Percentiles rank a stretch among this genome's conserved stretches.
These are phyloP conservation scores for Dicroscelio sp. DNA, from an alignment of 2,888 invertebrate genomes.

Conservation along the genomic window DNA sequence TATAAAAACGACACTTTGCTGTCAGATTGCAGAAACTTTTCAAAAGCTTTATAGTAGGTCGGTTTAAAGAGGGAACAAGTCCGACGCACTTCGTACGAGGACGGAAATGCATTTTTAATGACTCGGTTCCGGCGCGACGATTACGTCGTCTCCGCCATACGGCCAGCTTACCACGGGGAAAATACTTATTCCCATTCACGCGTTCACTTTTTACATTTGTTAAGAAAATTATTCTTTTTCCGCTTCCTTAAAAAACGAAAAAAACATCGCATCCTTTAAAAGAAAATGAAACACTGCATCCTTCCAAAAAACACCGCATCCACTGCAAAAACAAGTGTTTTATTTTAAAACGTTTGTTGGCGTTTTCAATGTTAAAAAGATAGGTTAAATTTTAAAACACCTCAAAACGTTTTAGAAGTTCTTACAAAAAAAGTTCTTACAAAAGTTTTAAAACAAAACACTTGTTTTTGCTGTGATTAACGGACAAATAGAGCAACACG, in stretches of 20 bases:
- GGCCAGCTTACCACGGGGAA: constrained; percentile 41
- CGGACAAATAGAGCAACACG: too few species aligned
- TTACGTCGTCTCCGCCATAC: constrained; percentile 62
- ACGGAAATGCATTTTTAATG: constrained; percentile 77
- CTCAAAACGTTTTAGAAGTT: too few species aligned
- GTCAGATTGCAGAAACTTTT: constrained; percentile 69
- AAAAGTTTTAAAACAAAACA: too few species aligned
- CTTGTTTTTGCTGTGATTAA: too few species aligned
- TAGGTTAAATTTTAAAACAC: too few species aligned
- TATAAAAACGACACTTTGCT: constrained; percentile 36
- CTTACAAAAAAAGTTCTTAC: too few species aligned
- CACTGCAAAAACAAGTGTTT: too few species aligned
- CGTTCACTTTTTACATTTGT: background rate
- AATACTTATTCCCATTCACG: constrained; percentile 53
- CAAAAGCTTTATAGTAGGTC: constrained; percentile 45
- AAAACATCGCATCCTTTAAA: too few species aligned
- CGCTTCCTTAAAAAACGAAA: background rate
- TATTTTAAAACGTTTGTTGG: too few species aligned
- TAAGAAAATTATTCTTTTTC: background rate
- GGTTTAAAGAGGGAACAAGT: constrained; percentile 58
- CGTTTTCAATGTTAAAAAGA: too few species aligned
- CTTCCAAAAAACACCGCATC: too few species aligned
- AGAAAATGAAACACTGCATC: too few species aligned
- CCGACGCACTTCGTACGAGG: constrained; percentile 54
- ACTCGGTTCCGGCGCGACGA: constrained; percentile 61